These are phyloP conservation scores for Listrodromus nycthemerus DNA, from an alignment of 2,888 invertebrate genomes.

Conservation along the genomic window DNA sequence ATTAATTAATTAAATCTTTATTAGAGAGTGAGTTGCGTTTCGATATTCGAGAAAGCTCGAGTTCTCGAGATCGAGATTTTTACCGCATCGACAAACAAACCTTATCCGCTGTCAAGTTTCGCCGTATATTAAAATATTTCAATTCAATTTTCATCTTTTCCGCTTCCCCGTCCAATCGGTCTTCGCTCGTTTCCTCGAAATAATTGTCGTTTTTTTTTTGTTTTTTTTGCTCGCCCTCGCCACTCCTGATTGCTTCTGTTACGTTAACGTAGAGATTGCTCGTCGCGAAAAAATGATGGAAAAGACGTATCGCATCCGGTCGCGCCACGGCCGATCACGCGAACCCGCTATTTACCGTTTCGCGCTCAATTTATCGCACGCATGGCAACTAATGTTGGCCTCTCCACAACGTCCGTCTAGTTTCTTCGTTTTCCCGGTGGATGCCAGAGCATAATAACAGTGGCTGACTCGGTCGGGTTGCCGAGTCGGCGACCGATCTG, in stretches of 20 bases:
- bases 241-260: not conserved
- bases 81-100: no score
- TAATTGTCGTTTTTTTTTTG: not conserved
- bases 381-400: not conserved
- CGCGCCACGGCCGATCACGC: slow-evolving; percentile 20
- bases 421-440: slow-evolving; percentile 19
- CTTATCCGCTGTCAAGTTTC: not conserved
- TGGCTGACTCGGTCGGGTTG: not conserved
- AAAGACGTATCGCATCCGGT: slow-evolving; percentile 24
- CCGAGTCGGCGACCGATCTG: not conserved
- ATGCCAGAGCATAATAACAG: not conserved
- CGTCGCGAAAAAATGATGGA: not conserved
- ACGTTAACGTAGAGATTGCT: not conserved
- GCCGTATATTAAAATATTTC: not conserved
- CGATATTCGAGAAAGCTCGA: no score
- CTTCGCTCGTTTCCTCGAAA: not conserved
- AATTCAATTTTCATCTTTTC: not conserved
- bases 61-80: no score
- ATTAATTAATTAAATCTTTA: no score
- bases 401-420: not conserved
- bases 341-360: slow-evolving; percentile 30
- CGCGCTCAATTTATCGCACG: slow-evolving; percentile 12
- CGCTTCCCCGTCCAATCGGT: not conserved
- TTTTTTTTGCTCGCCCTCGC: not conserved
- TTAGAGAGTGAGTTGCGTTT: no score